Base-by-base conservation (phyloP, 2,888 invertebrate species). In the Drosophila subsilvestris region DNA sequence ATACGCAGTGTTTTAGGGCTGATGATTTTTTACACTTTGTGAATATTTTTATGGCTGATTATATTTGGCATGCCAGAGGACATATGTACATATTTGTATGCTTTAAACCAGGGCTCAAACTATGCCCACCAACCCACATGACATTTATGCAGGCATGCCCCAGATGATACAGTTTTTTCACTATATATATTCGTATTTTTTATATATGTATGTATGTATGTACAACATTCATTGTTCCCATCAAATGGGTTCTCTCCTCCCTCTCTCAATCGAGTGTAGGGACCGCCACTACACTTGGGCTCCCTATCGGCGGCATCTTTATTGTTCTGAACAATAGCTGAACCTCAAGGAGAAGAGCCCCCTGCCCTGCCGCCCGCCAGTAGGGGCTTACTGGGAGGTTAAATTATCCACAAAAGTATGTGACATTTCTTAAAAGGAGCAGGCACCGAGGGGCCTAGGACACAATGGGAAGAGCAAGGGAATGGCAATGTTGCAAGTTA, bases 1-100 rank as follows among this genome's bases (percentile, higher is more conserved):
- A 80, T 78, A 78, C 78, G 78, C 76, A 47, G 29, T 75, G 76
- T 53, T 32, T 5, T n/a, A 32, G 54, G 53, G 66, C 8, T 42
- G n/a, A 25, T 60, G 74, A 65, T 63, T 32, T 65, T 66, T 22
- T 49, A 57, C 53, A 43, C 47, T 66, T 58, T 66, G 48, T 53
- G 53, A 57, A 53, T 51, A 37, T 42, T 50, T 32, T 45, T 29
- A 47, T 43, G 29, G 1, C 20, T 37, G 37, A 10, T 66, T 54
- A 43, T 63, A 63, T 66, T 54, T n/a, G 43, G 18, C 54, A 20
- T 18, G 22, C 10, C 18, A 48, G 53, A 55, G 48, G 22, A 22
- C 22, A 22, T 20, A n/a, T n/a, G n/a, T n/a, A 1, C 20, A 20
- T 22, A 25, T 53, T 42, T 22, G 29, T 47, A 54, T 66, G 47